Base-by-base conservation (phyloP, 2,113 vertebrate species). In the Leucopsar rothschildi region DNA sequence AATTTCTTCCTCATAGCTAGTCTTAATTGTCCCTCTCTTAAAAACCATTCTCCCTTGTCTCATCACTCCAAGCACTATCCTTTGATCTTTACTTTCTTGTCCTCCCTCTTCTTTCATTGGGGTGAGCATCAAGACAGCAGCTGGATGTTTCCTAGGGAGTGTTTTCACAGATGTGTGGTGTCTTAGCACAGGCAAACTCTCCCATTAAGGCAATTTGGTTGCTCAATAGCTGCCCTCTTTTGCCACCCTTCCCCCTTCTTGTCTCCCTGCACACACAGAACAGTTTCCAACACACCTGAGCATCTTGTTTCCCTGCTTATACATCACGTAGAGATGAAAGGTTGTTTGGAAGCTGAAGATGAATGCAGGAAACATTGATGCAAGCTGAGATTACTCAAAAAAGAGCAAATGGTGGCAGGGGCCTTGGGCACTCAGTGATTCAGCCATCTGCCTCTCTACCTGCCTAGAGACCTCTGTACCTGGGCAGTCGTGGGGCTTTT, bases 381-480 rank as follows among this genome's bases (percentile, higher is more conserved):
- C 21, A 66, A 84, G 25, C 37, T 71, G 53, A 88, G 21, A 81
- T 55, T 16, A 39, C 39, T 79, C 45, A 56, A 39, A 86, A 72
- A 35, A 23, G 49, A 92, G 61, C 55, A 68, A 73, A 65, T n/a
- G 29, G 16, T 78, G 52, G 28, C 44, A 37, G 42, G 11, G 33
- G 42, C 80, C 50, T 25, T 39, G 14, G 37, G 70, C 57, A 92
- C 33, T 82, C 42, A 88, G 31, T 14, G 28, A 24, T 39, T 45
- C 56, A 86, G 25, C 79, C 86, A 87, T 86, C 89, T 86, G 77
- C 42, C 50, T 90, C 76, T 91, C 40, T 79, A 88, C 47, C 76
- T 76, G 69, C 72, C 23, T 15, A 28, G 57, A 23, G 68, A 72
- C 20, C 50, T 84, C 73, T 13, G 52, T 33, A 37, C 11, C 20